These are phyloP conservation scores for Trissolcus japonicus DNA, from an alignment of 2,888 invertebrate species.

Conservation along the genomic window DNA sequence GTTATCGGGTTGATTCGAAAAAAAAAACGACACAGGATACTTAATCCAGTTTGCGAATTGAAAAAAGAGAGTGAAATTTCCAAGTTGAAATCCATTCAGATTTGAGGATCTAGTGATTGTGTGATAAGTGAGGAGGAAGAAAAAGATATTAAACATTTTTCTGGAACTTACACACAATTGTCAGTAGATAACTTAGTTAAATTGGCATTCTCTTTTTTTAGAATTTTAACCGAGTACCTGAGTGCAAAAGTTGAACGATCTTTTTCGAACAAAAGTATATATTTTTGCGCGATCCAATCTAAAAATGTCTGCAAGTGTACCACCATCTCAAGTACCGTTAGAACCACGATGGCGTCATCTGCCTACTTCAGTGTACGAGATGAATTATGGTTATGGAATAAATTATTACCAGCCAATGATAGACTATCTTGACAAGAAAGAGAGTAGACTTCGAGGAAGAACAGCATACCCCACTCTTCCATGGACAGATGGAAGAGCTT, in stretches of 20 bases:
- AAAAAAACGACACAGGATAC: no score
- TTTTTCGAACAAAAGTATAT: conserved; percentile 2
- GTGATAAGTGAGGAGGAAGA: no score
- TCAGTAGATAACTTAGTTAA: no score
- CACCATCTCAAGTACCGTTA: conserved; percentile 69
- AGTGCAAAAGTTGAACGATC: neutral
- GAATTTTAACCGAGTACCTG: neutral
- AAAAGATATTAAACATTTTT: no score
- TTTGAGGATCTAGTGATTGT: no score
- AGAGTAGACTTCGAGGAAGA: conserved; percentile 71
- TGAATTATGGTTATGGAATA: conserved; percentile 89
- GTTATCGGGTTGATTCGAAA: no score
- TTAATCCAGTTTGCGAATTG: no score
- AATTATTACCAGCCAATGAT: conserved; percentile 93
- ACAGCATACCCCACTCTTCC: conserved; percentile 82
- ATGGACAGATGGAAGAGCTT: conserved; percentile 73
- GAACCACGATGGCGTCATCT: conserved; percentile 72
- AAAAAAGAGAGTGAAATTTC: no score
- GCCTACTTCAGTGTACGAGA: conserved; percentile 84
- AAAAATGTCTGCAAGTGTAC: conserved; percentile 67
- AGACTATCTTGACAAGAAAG: conserved; percentile 87
- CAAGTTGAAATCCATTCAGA: no score
- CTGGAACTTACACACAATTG: no score
- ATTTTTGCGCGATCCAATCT: conserved; percentile 12
- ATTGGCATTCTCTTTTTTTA: neutral